Conservation (phyloP, 2,888 invertebrate genomes). For the Trypoxylon attenuatum region DNA sequence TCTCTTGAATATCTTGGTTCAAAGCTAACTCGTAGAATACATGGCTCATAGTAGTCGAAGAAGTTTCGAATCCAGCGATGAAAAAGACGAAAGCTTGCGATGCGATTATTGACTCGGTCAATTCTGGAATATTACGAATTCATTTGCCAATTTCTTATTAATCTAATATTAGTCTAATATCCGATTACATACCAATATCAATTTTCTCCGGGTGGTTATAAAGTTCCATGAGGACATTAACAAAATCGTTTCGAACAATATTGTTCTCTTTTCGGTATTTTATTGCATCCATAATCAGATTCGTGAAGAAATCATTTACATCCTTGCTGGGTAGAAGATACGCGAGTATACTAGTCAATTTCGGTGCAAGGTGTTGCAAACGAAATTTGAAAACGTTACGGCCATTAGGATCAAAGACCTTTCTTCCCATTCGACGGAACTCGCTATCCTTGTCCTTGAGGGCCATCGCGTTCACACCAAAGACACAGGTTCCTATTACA, state of each 20-base stretch:
- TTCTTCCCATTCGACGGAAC: no score
- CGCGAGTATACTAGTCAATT: no score
- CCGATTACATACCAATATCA: not conserved
- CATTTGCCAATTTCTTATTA: not conserved
- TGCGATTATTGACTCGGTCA: no score
- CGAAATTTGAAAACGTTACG: no score
- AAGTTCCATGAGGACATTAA: conserved; percentile 77
- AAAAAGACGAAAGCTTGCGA: conserved; percentile 61
- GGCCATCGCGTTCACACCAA: no score
- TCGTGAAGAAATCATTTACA: conserved; percentile 75
- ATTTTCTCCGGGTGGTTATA: conserved; percentile 69
- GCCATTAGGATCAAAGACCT: no score
- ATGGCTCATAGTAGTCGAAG: conserved; percentile 48
- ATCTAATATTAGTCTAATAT: not conserved
- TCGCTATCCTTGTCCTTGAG: no score
- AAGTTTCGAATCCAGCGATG: conserved; percentile 62
- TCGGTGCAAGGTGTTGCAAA: no score
- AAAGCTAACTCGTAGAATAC: conserved; percentile 51
- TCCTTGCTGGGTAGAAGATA: conserved; percentile 22
- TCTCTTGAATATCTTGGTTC: conserved; percentile 48
- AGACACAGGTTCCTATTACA: no score
- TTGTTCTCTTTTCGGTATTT: conserved; percentile 75
- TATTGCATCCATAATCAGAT: conserved; percentile 75
- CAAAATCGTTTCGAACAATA: conserved; percentile 76
- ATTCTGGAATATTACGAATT: no score